Conservation (phyloP, 2,113 vertebrate genomes). For the Stegostoma tigrinum region DNA sequence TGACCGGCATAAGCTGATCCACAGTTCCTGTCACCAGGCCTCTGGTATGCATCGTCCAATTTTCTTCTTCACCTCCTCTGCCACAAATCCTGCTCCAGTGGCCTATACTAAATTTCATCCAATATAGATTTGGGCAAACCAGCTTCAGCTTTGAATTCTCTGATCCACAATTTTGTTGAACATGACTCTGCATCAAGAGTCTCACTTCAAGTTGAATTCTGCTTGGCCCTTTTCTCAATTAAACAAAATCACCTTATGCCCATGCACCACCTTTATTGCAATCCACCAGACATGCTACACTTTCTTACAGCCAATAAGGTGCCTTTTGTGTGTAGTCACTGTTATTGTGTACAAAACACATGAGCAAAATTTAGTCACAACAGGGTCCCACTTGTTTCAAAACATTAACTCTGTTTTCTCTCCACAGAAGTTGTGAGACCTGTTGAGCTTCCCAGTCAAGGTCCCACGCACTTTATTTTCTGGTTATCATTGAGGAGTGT, state of each 20-base stretch:
- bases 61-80: too few species aligned
- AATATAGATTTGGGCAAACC: neutral
- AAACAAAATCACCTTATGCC: neutral
- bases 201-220: neutral
- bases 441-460: too few species aligned
- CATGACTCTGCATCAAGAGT: neutral
- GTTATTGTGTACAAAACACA: neutral
- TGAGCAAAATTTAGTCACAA: neutral
- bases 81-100: too few species aligned
- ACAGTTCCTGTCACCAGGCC: too few species aligned
- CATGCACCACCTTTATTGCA: neutral
- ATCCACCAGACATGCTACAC: neutral
- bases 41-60: too few species aligned
- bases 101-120: too few species aligned
- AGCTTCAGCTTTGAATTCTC: neutral
- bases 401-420: too few species aligned
- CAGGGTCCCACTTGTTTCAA: too few species aligned
- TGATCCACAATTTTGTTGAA: neutral
- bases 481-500: neutral
- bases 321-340: neutral
- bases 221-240: neutral
- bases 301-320: neutral
- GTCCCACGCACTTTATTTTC: too few species aligned
- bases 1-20: neutral
- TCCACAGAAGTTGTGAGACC: too few species aligned